phyloP scores from a whole-genome alignment of 2,113 vertebrate genomes.

The Mungos mungo region DNA sequence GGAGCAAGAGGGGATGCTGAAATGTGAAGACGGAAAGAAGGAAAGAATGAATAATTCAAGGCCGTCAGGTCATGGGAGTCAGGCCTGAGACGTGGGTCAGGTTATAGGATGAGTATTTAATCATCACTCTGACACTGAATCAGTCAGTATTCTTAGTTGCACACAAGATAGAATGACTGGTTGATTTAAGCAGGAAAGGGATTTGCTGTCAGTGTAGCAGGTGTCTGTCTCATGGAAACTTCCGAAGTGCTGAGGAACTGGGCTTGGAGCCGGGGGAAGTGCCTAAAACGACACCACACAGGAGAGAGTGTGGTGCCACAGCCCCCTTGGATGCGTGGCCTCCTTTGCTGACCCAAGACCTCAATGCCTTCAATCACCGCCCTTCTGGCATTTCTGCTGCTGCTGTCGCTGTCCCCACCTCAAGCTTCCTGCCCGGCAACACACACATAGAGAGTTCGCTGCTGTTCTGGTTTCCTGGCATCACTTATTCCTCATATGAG shows the following conservation, averaged over 20 bases:
- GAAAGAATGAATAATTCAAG: background rate
- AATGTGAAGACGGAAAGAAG: background rate
- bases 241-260: background rate
- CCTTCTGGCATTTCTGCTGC: background rate
- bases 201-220: background rate
- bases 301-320: too few species aligned
- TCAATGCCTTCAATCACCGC: background rate
- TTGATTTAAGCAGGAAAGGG: background rate
- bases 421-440: background rate
- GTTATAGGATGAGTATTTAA: background rate
- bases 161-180: background rate
- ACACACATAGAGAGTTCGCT: background rate
- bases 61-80: too few species aligned
- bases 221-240: background rate
- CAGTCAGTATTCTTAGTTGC: background rate
- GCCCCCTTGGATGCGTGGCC: fast-evolving
- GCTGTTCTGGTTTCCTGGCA: background rate
- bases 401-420: fast-evolving
- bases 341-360: background rate
- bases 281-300: background rate
- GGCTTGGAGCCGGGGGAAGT: too few species aligned
- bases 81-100: background rate
- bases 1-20: background rate
- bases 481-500: background rate
- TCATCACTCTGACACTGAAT: background rate